Percentiles rank a stretch among this genome's conserved stretches.
These are phyloP conservation scores for Colius striatus DNA, from an alignment of 2,113 vertebrate genomes.

Conservation along the genomic window DNA sequence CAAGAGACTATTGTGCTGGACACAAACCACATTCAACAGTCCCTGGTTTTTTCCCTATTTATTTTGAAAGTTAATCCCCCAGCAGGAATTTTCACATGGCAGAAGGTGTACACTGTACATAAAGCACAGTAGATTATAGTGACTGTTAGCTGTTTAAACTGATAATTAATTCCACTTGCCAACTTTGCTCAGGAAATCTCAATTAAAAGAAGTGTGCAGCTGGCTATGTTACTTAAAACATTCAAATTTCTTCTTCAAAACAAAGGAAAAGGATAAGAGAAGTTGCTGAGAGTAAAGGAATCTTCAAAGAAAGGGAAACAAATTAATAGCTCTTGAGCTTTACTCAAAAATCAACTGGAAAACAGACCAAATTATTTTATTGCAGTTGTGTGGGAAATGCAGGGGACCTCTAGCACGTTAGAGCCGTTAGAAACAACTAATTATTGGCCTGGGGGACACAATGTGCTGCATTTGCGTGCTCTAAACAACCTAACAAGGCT, in stretches of 20 bases:
- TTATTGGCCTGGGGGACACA: background rate
- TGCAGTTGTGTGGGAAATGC: background rate
- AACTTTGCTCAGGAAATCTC: background rate
- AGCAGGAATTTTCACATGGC: background rate
- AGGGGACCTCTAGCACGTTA: background rate
- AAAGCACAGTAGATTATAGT: background rate
- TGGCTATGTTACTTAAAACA: background rate
- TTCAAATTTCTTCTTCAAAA: background rate
- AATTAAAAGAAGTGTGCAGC: background rate
- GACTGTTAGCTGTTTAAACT: background rate
- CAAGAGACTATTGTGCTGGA: background rate
- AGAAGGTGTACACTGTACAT: background rate
- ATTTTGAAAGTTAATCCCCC: background rate
- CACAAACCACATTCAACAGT: background rate
- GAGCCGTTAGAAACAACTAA: conserved; percentile 34
- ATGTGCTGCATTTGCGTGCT: background rate
- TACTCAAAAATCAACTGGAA: conserved; percentile 35
- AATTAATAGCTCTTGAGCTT: background rate
- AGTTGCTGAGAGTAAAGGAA: background rate
- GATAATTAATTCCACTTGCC: background rate
- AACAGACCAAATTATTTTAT: background rate
- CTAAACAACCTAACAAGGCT: conserved; percentile 1
- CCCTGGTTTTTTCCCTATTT: background rate
- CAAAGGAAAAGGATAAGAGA: background rate
- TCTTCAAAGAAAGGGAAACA: conserved; percentile 23